phyloP scores from a whole-genome alignment of 2,113 vertebrate species.

The Dendrocopos noguchii region DNA sequence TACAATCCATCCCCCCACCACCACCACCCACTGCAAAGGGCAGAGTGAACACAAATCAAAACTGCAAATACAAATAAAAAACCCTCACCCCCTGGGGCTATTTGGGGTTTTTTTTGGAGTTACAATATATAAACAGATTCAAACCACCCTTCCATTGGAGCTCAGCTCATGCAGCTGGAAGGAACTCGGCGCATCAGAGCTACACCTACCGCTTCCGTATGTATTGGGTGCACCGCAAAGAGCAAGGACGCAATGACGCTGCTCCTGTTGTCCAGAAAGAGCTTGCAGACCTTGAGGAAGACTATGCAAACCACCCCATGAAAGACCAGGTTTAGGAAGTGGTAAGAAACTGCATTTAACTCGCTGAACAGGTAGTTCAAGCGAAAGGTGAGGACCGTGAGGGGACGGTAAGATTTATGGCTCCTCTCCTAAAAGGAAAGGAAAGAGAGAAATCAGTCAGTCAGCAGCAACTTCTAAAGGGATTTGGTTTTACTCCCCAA shows the following conservation, averaged over 20 bases:
- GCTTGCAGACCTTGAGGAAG: conserved; percentile 91
- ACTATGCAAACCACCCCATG: conserved; percentile 89
- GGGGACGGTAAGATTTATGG: conserved; percentile 95
- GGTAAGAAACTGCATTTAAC: conserved; percentile 92
- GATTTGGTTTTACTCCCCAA: background rate
- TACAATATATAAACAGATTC: background rate
- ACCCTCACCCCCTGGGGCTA: background rate
- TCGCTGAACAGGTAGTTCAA: conserved; percentile 95
- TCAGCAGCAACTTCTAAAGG: background rate
- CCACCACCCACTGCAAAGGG: background rate
- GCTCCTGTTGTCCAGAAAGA: conserved; percentile 87
- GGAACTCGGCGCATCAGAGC: background rate
- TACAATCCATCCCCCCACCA: background rate
- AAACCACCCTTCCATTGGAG: background rate
- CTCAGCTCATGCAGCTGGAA: background rate
- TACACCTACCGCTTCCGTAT: conserved; percentile 95
- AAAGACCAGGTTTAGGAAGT: conserved; percentile 90
- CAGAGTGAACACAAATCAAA: background rate
- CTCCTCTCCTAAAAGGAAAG: conserved; percentile 88
- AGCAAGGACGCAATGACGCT: conserved; percentile 89
- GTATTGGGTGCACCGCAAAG: conserved; percentile 95
- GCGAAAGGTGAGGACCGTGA: conserved; percentile 96
- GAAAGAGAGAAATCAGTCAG: conserved; percentile 26
- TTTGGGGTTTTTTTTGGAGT: background rate
- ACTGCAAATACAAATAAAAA: background rate